Evolutionary conservation across 2,797 vertebrate genomes (phyloP), one percentile per base, ranked within the genome.

Genomic region (Bradypodion ventrale): DNA sequence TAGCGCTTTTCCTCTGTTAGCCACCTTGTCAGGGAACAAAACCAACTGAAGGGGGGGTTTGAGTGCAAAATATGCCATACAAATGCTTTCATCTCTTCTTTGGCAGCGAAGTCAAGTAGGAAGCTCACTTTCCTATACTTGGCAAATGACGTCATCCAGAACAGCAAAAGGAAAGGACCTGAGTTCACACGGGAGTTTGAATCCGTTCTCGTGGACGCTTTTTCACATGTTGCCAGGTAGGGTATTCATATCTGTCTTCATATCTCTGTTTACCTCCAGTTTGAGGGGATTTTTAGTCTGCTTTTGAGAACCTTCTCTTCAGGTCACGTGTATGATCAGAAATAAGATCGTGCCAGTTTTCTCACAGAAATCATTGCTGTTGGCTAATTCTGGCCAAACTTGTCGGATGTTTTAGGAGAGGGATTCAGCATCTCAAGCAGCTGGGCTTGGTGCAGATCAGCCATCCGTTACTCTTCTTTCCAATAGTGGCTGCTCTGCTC

Each of bases 121-220:
- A 99, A 99, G 73, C 95, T 99, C 92, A 99, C 99, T 2, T 99
- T 99, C 94, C 95, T 99, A 0, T 99, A 99, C 91, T 95, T 99
- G 90, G 99, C 99, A 44, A 99, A 99, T 0, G 99, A 99, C 90
- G 98, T 99, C 83, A 99, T 99, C 91, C 99, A 99, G 95, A 99
- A 99, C 96, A 99, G 99, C 93, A 99, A 99, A 94, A 98, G 98
- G 91, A 99, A 99, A 96, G 99, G 99, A 70, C 99, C 99, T 0
- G 99, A 99, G 90, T 99, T 99, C 90, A 96, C 98, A 5, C 97
- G 97, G 94, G 98, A 99, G 86, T 99, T 98, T 89, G 99, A 99
- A 91, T 94, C 97, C 10, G 98, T 99, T 83, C 97, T 99, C 0
- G 97, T 99, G 76, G 99, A 99, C 92, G 99, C 98, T 73, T 99